Evolutionary conservation across 1,140 invertebrate genomes (phyloP), one percentile per base, ranked within the genome.

Genomic region (Drosophila equinoxialis): DNA sequence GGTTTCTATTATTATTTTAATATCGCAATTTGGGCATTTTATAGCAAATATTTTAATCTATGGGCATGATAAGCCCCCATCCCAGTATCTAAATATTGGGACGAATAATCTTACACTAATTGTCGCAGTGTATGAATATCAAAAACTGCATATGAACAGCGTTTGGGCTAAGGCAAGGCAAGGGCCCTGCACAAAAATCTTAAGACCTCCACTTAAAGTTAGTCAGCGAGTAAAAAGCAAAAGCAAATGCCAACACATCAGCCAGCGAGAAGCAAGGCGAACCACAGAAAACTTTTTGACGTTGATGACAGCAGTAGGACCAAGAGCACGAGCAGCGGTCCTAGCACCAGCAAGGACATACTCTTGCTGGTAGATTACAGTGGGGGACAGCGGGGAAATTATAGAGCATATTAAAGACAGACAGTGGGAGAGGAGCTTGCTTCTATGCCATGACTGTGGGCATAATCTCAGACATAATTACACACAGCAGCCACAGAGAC

Each of bases 381-480:
- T 35, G 8, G 23, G 23, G 33, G 11, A 5, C 6, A 35, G 61
- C 39, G 60, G 39, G 17, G 57, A 51, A 48, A 20, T 66, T 42
- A 61, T 61, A 45, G 64, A 61, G 77, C 69, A 77, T 65, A 78
- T 79, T 86, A 74, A 78, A 82, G 79, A 68, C 67, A 76, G 69
- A 84, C 78, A 75, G 54, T 45, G 59, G 51, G 30, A 60, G 64
- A 51, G 30, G 17, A 51, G 45, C 45, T 51, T 20, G 45, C 45
- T 51, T 51, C 64, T 77, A 30, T 55, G 64, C 26, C 76, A 79
- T 84, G 80, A 67, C 84, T 87, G 74, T 80, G 84, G 74, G 84
- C 84, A 89, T 89, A 87, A 87, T 87, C 84, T 87, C 84, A 89
- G 80, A 89, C 84, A 89, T 87, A 87, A 87, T 87, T 87, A 87